Evolutionary conservation across 1,140 invertebrate genomes (phyloP), one percentile per base, ranked within the genome.

Genomic region (Sycophaga agraensis): DNA sequence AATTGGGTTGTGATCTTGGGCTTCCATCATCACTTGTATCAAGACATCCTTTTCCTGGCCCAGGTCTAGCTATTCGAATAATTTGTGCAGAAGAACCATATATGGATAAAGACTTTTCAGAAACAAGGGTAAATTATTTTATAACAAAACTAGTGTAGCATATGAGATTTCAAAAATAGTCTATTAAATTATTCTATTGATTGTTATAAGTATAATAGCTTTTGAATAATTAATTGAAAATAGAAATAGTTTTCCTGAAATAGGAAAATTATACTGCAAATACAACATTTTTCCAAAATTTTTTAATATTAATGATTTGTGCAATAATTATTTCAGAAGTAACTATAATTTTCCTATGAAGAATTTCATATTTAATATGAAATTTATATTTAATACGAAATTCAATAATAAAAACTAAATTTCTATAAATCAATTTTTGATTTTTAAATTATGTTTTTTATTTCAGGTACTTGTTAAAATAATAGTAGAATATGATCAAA

Each of bases 1-100:
- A 84, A 28, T 76, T 94, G 53, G 98, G 97, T 45, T 83, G 87
- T 72, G 93, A 97, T 78, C 83, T 99, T 54, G 96, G 94, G 0
- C 83, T 99, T 42, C 92, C 95, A 7, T 72, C 85, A 12, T 87
- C 91, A 60, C 78, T 99, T 60, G 92, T 99, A 31, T 87, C 95
- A 74, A 85, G 97, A 59, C 98, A 99, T 82, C 98, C 98, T 17
- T 99, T 99, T 80, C 97, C 97, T 43, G 97, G 94, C 39, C 91
- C 92, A 14, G 97, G 97, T 17, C 82, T 99, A 43, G 95, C 97
- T 17, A 96, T 99, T 68, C 85, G 98, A 64, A 91, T 99, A 43
- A 82, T 99, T 21, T 99, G 97, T 83, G 93, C 94, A 35, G 92
- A 96, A 59, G 94, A 98, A 77, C 91, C 97, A n/a, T 98, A 87